Conservation (phyloP, 2,888 invertebrate genomes). For the Tuberolachnus salignus region DNA sequence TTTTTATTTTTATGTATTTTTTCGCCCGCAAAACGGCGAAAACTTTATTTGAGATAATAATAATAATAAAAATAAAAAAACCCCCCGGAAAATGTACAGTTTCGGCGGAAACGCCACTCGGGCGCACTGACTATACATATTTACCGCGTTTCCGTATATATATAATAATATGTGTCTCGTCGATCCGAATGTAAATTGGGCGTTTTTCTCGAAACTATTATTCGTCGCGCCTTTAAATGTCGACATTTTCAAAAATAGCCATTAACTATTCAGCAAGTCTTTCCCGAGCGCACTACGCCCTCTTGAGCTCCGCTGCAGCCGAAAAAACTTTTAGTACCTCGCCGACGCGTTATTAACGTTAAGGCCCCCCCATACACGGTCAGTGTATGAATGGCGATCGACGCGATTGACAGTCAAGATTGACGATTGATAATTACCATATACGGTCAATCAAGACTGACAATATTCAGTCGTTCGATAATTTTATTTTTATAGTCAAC, state of each 20-base stretch:
- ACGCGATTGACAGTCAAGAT: too few species aligned
- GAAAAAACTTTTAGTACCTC: too few species aligned
- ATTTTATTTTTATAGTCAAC: too few species aligned
- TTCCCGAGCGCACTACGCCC: background rate
- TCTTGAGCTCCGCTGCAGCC: background rate
- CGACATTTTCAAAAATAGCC: background rate
- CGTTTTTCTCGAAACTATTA: background rate
- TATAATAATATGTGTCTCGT: background rate
- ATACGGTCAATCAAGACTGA: too few species aligned
- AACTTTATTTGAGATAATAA: constrained; percentile 1
- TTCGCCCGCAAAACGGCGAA: background rate
- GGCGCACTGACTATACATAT: background rate
- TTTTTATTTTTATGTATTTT: too few species aligned
- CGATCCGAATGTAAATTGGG: background rate
- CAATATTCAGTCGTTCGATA: too few species aligned
- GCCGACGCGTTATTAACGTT: too few species aligned
- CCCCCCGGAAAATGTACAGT: background rate
- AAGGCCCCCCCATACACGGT: too few species aligned
- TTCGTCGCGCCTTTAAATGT: background rate
- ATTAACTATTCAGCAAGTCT: background rate
- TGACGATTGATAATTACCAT: too few species aligned
- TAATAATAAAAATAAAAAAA: too few species aligned
- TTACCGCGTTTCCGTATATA: background rate
- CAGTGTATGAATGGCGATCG: too few species aligned
- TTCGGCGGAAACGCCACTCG: background rate